Base-by-base conservation (phyloP, 92 coral and sea anemone genomes). In the Siderastrea radians region DNA sequence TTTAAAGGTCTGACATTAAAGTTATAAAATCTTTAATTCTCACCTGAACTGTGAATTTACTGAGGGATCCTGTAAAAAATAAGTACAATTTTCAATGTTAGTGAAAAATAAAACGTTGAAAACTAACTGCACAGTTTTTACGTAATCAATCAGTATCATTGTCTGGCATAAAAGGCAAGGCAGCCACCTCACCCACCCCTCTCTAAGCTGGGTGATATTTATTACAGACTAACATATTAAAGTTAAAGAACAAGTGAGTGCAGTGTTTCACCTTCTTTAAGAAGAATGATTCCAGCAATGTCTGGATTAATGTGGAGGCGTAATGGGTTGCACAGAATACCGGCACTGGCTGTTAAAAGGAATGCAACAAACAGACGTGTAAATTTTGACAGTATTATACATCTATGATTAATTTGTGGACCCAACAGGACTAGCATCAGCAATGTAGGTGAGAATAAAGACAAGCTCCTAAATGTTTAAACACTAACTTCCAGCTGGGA, bases 241-340 rank as follows among this genome's bases (percentile, higher is more conserved):
- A 68, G 48, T 11, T 2, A 49, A 47, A 73, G 59, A 5, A 47
- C 47, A 0, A 5, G 57, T 48, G 0, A 57, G 48, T 4, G 17
- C 2, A 19, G 63, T 26, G 51, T 16, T 6, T 62, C 2, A 95
- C 98, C 94, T 93, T 93, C 75, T 85, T 93, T 6, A 80, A 60
- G 14, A 90, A 45, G 38, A 90, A 49, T 78, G 86, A 85, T 54
- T 95, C 98, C 53, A 75, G 55, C 57, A 95, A 12, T 48, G 86
- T 76, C 60, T 79, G 82, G 61, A 91, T 45, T 15, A 91, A 54
- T n/a, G 80, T 84, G 13, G 91, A 49, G 61, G 84, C 14, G 84
- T 93, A 88, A 63, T 93, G 96, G 46, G 93, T 86, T 49, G 80
- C 92, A 88, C 91, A 93, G 84, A 95, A 95, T 45, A 93, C 96